A percentile compares a stretch with the other conserved stretches of the same genome.
Evolutionary conservation across 1,140 invertebrate species (phyloP).

Genomic region (Metopolophium dirhodum): DNA sequence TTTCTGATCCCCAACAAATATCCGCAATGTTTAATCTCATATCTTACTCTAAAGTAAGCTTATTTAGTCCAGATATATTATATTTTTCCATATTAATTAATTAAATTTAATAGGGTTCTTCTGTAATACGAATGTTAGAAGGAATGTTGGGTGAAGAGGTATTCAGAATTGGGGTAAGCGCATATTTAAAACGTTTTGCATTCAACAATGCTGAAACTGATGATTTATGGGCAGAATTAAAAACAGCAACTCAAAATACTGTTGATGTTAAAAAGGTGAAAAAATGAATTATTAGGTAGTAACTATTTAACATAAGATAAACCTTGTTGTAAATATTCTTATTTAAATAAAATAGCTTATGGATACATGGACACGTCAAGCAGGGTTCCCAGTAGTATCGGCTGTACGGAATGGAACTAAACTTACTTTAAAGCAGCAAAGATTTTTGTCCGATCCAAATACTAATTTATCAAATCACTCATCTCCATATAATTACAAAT

Average conservation of each 20-base stretch:
- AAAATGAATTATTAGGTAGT: not conserved
- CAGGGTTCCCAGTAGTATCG: constrained; percentile 85
- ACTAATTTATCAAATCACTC: constrained; percentile 65
- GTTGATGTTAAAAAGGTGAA: constrained; percentile 36
- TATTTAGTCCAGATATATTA: too few species aligned
- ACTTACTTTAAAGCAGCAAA: constrained; percentile 73
- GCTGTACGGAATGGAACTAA: constrained; percentile 67
- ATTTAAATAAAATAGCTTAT: constrained; percentile 64
- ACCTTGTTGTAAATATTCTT: not conserved
- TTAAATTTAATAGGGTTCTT: constrained; percentile 72
- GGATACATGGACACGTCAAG: constrained; percentile 92
- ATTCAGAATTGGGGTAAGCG: constrained; percentile 76
- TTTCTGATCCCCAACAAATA: constrained; percentile 84
- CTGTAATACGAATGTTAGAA: constrained; percentile 89
- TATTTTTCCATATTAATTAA: not conserved
- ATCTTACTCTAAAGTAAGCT: constrained; percentile 85
- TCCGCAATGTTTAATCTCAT: constrained; percentile 91
- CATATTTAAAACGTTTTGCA: constrained; percentile 74
- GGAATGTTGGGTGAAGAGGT: constrained; percentile 77
- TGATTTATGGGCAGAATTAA: constrained; percentile 70
- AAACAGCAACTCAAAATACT: constrained; percentile 21
- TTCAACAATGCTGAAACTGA: constrained; percentile 81
- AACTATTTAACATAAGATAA: not conserved
- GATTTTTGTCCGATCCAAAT: constrained; percentile 75
- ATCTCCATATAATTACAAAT: constrained; percentile 73